Percentiles rank a stretch among this genome's conserved stretches.
Evolutionary conservation across 2,888 invertebrate genomes (phyloP).

Genomic region (Erebia ligea): DNA sequence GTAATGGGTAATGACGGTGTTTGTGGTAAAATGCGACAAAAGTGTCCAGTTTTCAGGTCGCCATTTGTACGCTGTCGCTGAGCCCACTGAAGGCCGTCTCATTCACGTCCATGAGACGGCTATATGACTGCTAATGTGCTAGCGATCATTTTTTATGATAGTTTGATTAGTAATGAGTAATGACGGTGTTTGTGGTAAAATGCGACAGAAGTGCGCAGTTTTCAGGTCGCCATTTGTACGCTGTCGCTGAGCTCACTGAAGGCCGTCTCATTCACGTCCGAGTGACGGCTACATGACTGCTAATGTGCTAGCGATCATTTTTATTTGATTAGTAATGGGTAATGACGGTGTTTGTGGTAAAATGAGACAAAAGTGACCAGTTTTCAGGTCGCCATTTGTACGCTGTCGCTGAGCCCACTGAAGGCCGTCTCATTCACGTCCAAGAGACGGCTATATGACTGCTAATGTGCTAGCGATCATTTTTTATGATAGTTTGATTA

Average conservation of each 20-base stretch:
- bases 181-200: too few species aligned
- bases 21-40: too few species aligned
- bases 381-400: too few species aligned
- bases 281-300: slow-evolving; percentile 40
- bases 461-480: slow-evolving; percentile 49
- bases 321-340: too few species aligned
- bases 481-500: slow-evolving; percentile 38
- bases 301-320: slow-evolving; percentile 53
- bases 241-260: too few species aligned
- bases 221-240: slow-evolving; percentile 21
- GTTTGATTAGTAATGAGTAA: too few species aligned
- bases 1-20: too few species aligned
- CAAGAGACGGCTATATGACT: slow-evolving; percentile 40
- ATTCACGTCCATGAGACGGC: slow-evolving; percentile 40
- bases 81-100: too few species aligned
- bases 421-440: slow-evolving; percentile 39
- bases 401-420: background rate
- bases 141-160: slow-evolving; percentile 64
- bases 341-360: too few species aligned
- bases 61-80: too few species aligned
- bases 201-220: background rate
- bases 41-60: too few species aligned
- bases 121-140: slow-evolving; percentile 43
- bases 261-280: slow-evolving; percentile 38
- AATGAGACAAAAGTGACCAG: too few species aligned